Evolutionary conservation across 2,888 invertebrate genomes (phyloP).

Genomic region (Drosophila hamatofila): DNA sequence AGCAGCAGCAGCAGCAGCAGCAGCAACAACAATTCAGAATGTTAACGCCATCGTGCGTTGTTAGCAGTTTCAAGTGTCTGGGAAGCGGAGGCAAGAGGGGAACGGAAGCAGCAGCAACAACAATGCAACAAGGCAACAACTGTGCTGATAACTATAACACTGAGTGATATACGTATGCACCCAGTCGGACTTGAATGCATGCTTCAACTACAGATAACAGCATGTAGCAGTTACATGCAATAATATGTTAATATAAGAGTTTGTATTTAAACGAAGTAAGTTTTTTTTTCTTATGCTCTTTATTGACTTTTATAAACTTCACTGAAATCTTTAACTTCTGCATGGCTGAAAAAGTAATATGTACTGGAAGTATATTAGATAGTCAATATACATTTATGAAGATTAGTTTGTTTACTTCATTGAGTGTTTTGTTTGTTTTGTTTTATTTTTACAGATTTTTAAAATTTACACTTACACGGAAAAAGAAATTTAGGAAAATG

Average conservation of each 20-base stretch:
- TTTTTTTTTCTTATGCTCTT: not conserved
- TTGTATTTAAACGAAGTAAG: not conserved
- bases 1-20: constrained; percentile 32
- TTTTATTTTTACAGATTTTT: too few relatives aligned
- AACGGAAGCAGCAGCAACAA: constrained; percentile 49
- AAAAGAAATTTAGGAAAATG: too few relatives aligned
- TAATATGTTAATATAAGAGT: not conserved
- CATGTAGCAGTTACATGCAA: not conserved
- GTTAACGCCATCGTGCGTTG: constrained; percentile 75
- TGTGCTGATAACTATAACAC: constrained; percentile 77
- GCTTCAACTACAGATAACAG: not conserved
- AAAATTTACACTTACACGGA: too few relatives aligned
- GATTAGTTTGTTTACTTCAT: too few relatives aligned
- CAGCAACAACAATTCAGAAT: constrained; percentile 57
- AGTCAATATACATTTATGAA: not conserved
- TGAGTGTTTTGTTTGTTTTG: too few relatives aligned
- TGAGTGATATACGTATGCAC: constrained; percentile 71
- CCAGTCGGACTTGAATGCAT: constrained; percentile 29
- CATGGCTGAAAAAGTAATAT: not conserved
- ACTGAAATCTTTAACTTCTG: too few relatives aligned
- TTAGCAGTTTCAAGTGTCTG: constrained; percentile 75
- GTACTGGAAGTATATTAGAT: too few relatives aligned
- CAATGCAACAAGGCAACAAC: constrained; percentile 64
- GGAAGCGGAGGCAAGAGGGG: constrained; percentile 38
- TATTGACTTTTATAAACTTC: too few relatives aligned